Evolutionary conservation across 2,797 vertebrate species (phyloP).

Genomic region (Oreortyx pictus): DNA sequence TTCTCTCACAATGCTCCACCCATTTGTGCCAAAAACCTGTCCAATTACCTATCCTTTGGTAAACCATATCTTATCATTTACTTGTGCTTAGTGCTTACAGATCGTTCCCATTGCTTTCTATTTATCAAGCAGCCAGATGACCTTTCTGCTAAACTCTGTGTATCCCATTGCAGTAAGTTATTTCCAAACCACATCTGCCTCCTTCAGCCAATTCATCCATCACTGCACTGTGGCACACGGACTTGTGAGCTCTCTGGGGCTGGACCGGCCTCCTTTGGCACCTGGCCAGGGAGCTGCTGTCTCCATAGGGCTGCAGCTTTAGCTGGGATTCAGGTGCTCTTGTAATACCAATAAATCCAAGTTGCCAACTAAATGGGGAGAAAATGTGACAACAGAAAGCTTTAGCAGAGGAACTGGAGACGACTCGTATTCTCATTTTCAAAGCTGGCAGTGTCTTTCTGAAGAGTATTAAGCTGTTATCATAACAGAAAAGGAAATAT

Average conservation of each 20-base stretch:
- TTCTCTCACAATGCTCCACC: conserved; percentile 12
- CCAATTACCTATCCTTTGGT: conserved; percentile 23
- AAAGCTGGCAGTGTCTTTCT: not conserved
- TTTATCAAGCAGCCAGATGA: not conserved
- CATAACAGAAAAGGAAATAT: not conserved
- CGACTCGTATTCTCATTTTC: not conserved
- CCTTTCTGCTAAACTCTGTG: conserved; percentile 1
- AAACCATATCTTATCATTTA: not conserved
- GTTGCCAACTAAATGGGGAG: not conserved
- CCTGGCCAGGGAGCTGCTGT: not conserved
- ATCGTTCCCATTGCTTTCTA: not conserved
- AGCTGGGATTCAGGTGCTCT: not conserved
- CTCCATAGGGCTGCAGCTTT: not conserved
- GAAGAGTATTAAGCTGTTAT: not conserved
- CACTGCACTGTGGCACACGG: not conserved
- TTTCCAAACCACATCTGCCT: not conserved
- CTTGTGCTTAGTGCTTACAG: not conserved
- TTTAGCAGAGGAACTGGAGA: not conserved
- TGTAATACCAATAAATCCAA: not conserved
- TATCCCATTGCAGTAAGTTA: not conserved
- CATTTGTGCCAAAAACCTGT: conserved; percentile 34
- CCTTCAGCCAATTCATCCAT: not conserved
- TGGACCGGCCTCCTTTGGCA: not conserved
- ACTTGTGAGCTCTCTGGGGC: not conserved
- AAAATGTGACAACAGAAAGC: not conserved